Evolutionary conservation across 2,797 vertebrate species (phyloP).

Genomic region (Natrix natrix): DNA sequence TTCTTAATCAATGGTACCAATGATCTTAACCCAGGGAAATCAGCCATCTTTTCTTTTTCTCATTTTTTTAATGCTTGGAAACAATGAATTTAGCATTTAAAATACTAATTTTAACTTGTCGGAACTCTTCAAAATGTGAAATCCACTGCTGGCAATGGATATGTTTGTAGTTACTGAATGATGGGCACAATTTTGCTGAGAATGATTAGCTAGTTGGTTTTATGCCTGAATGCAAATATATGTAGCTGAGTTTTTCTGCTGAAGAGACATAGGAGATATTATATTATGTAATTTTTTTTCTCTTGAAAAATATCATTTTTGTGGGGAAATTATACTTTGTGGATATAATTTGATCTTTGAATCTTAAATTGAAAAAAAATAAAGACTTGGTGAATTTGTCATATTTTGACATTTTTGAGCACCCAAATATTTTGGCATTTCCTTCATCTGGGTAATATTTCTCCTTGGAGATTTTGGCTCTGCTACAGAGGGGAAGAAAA

Average conservation of each 20-base stretch:
- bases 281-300: conserved; percentile 44
- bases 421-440: neutral
- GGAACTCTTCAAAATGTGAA: conserved; percentile 46
- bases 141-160: conserved; percentile 65
- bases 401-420: conserved; percentile 32
- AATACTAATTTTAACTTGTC: conserved; percentile 41
- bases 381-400: conserved; percentile 48
- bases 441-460: neutral
- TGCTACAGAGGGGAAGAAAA: neutral
- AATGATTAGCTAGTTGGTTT: conserved; percentile 15
- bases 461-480: neutral
- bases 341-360: conserved; percentile 45
- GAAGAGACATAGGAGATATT: conserved; percentile 48
- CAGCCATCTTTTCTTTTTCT: conserved; percentile 35
- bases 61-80: conserved; percentile 36
- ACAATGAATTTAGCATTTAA: conserved; percentile 17
- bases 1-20: conserved; percentile 5
- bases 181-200: conserved; percentile 22
- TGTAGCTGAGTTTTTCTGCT: conserved; percentile 48
- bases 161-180: conserved; percentile 10
- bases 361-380: conserved; percentile 46
- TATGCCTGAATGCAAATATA: conserved; percentile 45
- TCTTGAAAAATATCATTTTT: conserved; percentile 34
- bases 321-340: conserved; percentile 27
- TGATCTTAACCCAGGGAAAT: conserved; percentile 25